Evolutionary conservation across 2,888 invertebrate genomes (phyloP), one percentile per base, ranked within the genome.

Genomic region (Falcaria lacertinaria): DNA sequence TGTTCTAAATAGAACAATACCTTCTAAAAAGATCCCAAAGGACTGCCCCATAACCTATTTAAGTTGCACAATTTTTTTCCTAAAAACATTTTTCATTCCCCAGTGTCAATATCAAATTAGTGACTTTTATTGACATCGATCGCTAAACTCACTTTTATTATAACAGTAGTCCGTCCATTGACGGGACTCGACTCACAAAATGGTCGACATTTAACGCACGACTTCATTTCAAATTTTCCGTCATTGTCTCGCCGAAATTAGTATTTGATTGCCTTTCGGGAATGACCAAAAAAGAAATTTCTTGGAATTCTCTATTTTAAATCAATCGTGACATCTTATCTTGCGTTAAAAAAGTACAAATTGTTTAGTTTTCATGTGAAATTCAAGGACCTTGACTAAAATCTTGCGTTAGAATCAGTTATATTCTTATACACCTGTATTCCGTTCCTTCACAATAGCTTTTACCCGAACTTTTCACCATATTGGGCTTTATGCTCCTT

Each of bases 221-320:
- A 74, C 60, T 72, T 68, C 73, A 68, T 78, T 80, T 81, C 80
- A 81, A n/a, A 85, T 83, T 81, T 77, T 73, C 77, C 65, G 62
- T 72, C 74, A 76, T 77, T 82, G 77, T 81, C 78, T 73, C 64
- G 66, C 61, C 57, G 68, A 75, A 80, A 80, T 80, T 77, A 74
- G 74, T 74, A 74, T 78, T 80, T 83, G 78, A 81, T 82, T 75
- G 74, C 69, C 67, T 64, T 28, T 28, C 28, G 28, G 11, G 11
- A 11, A 11, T 11, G 28, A 28, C 28, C 11, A 28, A 11, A 3
- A 1, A 28, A 22, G 22, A 28, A 28, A 3, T 28, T 11, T 28
- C 11, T 11, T n/a, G n/a, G n/a, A n/a, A n/a, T n/a, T n/a, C n/a
- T n/a, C n/a, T n/a, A n/a, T n/a, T n/a, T n/a, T n/a, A n/a, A n/a